Conservation (phyloP, 2,797 vertebrate species). For the Pseudocheirus occidentalis region DNA sequence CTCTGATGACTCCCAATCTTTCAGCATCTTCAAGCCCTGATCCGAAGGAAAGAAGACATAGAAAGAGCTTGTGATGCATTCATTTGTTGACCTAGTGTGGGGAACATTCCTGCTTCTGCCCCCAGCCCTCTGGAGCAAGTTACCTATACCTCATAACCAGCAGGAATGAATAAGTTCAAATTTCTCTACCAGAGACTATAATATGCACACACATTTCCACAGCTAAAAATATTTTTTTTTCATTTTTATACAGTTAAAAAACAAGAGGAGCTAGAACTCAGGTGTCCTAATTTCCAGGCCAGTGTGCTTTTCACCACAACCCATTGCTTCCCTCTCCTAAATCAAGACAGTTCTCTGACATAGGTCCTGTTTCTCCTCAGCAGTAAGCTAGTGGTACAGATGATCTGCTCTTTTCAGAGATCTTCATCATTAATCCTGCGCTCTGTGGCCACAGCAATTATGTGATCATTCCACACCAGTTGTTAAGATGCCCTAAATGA, state of each 20-base stretch:
- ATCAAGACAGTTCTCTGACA: not conserved
- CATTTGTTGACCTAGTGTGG: not conserved
- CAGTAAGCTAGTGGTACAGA: not conserved
- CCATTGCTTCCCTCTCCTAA: not conserved
- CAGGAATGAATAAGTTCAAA: not conserved
- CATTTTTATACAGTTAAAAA: not conserved
- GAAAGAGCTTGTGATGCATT: not conserved
- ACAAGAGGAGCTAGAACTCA: not conserved
- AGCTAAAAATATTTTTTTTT: not conserved
- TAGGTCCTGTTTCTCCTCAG: not conserved
- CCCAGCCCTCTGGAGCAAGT: not conserved
- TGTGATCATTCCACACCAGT: not conserved
- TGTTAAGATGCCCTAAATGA: conserved; percentile 5
- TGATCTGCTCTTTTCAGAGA: not conserved
- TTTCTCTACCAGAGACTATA: not conserved
- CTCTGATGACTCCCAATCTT: not conserved
- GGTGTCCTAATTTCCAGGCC: not conserved
- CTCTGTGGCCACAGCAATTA: not conserved
- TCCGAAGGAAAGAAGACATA: not conserved
- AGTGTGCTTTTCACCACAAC: not conserved
- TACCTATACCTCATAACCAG: not conserved
- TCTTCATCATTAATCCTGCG: not conserved
- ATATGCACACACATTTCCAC: not conserved
- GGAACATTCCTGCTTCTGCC: not conserved
- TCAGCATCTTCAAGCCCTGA: not conserved